These are phyloP conservation scores for Syngnathoides biaculeatus DNA, from an alignment of 2,113 vertebrate genomes.

Conservation along the genomic window DNA sequence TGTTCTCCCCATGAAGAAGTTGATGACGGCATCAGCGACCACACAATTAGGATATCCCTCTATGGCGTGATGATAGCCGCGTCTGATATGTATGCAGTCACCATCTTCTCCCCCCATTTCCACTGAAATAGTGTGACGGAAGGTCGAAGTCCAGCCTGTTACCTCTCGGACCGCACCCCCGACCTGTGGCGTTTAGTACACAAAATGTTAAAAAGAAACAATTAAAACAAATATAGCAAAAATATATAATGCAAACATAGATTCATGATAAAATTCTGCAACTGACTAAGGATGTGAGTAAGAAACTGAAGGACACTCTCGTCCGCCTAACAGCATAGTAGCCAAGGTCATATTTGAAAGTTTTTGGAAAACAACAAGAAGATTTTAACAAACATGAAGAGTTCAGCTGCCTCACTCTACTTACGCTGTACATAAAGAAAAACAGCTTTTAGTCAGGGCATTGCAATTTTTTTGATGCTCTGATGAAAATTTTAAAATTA, in stretches of 20 bases:
- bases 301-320: background rate
- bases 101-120: constrained; percentile 78
- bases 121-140: constrained; percentile 79
- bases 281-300: background rate
- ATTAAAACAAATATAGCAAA: background rate
- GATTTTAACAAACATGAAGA: no score
- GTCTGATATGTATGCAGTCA: constrained; percentile 76
- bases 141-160: constrained; percentile 81
- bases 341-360: no score
- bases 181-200: constrained; percentile 67
- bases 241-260: background rate
- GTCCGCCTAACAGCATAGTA: no score
- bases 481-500: no score
- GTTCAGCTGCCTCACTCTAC: no score
- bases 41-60: constrained; percentile 84
- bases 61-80: constrained; percentile 79
- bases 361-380: no score
- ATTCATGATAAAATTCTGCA: background rate
- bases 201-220: background rate
- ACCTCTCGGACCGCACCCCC: constrained; percentile 86
- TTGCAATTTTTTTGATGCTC: no score
- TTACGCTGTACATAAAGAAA: no score
- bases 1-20: constrained; percentile 88
- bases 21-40: constrained; percentile 84
- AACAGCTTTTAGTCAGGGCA: no score